These are phyloP conservation scores for Drosophila orena DNA, from an alignment of 1,140 invertebrate species.

Conservation along the genomic window DNA sequence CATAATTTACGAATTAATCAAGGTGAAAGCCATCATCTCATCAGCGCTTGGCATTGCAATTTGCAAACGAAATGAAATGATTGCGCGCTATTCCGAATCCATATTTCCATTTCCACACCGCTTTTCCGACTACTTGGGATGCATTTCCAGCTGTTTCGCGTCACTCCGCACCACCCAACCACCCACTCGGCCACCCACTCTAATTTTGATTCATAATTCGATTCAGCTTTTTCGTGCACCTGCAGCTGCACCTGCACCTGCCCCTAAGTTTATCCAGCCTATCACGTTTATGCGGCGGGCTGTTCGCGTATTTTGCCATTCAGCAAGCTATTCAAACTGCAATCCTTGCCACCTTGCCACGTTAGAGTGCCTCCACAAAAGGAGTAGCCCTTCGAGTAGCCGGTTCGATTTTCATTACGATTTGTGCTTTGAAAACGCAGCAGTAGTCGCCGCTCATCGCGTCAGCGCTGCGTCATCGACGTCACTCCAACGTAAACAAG, in stretches of 20 bases:
- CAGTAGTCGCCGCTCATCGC: constrained; percentile 20
- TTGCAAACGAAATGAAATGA: constrained; percentile 22
- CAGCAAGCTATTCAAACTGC: no score
- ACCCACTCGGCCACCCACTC: background rate
- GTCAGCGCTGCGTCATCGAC: constrained; percentile 44
- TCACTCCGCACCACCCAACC: constrained; percentile 9
- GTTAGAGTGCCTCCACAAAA: no score
- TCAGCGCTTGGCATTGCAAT: constrained; percentile 16
- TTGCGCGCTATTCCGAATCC: constrained; percentile 5
- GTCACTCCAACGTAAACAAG: constrained; percentile 67
- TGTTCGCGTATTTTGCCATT: no score
- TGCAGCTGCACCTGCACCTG: no score
- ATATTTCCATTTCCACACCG: constrained; percentile 3
- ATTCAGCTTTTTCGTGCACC: background rate
- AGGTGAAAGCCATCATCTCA: constrained; percentile 20
- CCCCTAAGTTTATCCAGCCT: no score
- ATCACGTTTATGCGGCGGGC: background rate
- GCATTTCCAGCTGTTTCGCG: constrained; percentile 22
- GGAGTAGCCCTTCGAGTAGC: background rate
- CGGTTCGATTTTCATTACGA: background rate
- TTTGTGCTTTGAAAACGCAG: constrained; percentile 18
- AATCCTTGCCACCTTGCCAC: no score
- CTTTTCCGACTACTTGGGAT: constrained; percentile 1
- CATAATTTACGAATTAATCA: constrained; percentile 20
- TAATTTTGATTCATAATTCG: constrained; percentile 1